These are phyloP conservation scores for Pteropus alecto DNA, from an alignment of 2,113 vertebrate genomes.

Conservation along the genomic window DNA sequence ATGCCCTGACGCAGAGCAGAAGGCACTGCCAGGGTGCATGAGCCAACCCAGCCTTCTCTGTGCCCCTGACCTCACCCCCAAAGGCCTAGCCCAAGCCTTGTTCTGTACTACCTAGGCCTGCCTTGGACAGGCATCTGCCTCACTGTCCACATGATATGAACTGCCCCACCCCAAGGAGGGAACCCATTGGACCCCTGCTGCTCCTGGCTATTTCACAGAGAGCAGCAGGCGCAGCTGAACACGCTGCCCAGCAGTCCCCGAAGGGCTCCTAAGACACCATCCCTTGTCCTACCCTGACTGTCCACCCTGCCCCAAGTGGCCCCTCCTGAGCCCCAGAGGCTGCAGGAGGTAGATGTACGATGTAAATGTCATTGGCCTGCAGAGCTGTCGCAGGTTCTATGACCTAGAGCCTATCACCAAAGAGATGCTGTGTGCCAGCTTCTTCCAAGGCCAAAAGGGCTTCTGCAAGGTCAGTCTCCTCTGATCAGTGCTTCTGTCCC, in stretches of 20 bases:
- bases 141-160: background rate
- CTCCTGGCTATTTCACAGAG: background rate
- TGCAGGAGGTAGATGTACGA: background rate
- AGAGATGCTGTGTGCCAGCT: background rate
- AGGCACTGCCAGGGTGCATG: rapidly evolving
- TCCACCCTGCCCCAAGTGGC: background rate
- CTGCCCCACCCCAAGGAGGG: background rate
- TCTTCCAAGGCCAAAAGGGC: background rate
- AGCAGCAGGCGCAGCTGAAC: rapidly evolving
- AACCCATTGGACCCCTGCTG: background rate
- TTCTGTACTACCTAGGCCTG: background rate
- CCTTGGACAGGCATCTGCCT: background rate
- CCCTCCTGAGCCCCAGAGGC: background rate
- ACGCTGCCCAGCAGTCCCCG: rapidly evolving
- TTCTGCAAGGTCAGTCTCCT: background rate
- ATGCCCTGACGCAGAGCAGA: background rate
- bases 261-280: no score
- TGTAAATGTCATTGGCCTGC: rapidly evolving
- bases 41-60: background rate
- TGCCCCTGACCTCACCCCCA: rapidly evolving
- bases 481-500: background rate
- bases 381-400: background rate
- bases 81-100: background rate
- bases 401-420: background rate
- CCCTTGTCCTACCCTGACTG: background rate